Evolutionary conservation across 2,888 invertebrate species (phyloP).

Genomic region (Drosophila pegasa): DNA sequence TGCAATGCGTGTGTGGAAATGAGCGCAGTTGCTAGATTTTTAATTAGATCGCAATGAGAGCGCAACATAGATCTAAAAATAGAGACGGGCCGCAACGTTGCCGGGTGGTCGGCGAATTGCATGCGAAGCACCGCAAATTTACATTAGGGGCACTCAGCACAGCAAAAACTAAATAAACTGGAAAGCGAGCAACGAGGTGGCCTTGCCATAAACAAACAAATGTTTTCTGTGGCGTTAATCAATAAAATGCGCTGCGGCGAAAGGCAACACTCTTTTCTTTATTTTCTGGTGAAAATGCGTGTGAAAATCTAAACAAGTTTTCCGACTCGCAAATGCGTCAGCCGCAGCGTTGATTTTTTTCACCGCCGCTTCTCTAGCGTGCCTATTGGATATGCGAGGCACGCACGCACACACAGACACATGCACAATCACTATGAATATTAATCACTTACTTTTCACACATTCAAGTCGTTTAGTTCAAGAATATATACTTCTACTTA

Average conservation of each 20-base stretch:
- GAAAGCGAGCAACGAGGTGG: constrained; percentile 5
- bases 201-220: constrained; percentile 51
- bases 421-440: not conserved
- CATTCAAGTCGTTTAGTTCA: constrained; percentile 52
- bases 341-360: constrained; percentile 22
- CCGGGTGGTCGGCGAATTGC: constrained; percentile 35
- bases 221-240: constrained; percentile 44
- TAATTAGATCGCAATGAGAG: constrained; percentile 74
- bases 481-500: constrained; percentile 28
- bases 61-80: constrained; percentile 64
- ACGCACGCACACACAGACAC: constrained; percentile 12
- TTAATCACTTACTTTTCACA: constrained; percentile 52
- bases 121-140: constrained; percentile 11
- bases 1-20: constrained; percentile 74
- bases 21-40: constrained; percentile 66
- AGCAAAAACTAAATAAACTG: constrained; percentile 1
- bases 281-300: constrained; percentile 39
- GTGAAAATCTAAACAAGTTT: constrained; percentile 70
- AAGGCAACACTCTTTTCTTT: not conserved
- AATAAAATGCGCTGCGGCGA: constrained; percentile 44
- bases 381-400: constrained; percentile 18
- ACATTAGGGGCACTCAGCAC: constrained; percentile 11
- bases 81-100: constrained; percentile 34
- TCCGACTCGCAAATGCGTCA: constrained; percentile 53
- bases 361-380: constrained; percentile 17